Conservation (phyloP, 1,140 invertebrate species). For the Rhizoglyphus robini region DNA sequence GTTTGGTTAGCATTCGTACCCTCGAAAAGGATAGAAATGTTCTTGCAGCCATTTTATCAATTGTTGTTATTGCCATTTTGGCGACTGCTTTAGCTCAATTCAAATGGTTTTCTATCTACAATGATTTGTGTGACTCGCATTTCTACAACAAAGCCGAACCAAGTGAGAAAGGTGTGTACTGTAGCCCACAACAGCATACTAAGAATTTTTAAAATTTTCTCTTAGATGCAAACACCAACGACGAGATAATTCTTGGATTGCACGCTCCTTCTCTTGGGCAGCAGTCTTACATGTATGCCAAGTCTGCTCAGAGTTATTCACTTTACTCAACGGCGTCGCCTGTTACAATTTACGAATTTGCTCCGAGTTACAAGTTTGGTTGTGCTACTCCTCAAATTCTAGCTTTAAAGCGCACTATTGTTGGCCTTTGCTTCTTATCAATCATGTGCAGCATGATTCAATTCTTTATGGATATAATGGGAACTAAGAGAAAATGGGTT, state of each 20-base stretch:
- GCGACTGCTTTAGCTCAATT: slow-evolving; percentile 26
- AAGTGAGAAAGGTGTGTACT: neutral
- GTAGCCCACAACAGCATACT: too few relatives aligned
- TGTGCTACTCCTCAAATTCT: slow-evolving; percentile 25
- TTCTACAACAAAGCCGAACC: neutral
- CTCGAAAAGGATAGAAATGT: slow-evolving; percentile 24
- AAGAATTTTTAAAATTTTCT: too few relatives aligned
- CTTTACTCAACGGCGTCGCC: too few relatives aligned
- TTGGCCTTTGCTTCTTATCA: slow-evolving; percentile 25
- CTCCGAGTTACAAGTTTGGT: neutral
- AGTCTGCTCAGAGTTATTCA: too few relatives aligned
- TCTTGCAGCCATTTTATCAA: slow-evolving; percentile 23
- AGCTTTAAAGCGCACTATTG: slow-evolving; percentile 21
- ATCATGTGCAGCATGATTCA: slow-evolving; percentile 25
- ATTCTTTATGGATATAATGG: slow-evolving; percentile 25
- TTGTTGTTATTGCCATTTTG: slow-evolving; percentile 25
- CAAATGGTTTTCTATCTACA: slow-evolving; percentile 27
- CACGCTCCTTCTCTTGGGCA: neutral
- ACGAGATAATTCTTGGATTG: neutral
- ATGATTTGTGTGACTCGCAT: slow-evolving; percentile 14
- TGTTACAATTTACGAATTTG: neutral
- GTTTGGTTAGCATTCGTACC: neutral
- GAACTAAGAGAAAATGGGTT: slow-evolving; percentile 17
- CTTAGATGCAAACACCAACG: neutral
- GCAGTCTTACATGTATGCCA: neutral